Conservation (phyloP, 92 coral and sea anemone genomes). For the Desmophyllum pertusum region DNA sequence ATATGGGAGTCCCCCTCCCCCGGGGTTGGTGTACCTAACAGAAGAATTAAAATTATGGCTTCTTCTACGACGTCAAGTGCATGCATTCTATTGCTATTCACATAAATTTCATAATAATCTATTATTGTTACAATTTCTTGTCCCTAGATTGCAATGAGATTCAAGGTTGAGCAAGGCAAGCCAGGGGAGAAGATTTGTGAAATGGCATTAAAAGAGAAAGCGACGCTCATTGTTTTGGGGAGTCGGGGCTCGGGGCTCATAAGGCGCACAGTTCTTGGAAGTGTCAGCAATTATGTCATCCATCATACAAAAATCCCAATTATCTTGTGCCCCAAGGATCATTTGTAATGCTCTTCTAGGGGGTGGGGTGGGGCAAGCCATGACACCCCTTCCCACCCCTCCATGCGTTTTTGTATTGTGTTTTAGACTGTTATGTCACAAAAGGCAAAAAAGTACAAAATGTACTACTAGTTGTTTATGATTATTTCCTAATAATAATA, state of each 20-base stretch:
- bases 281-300: constrained; percentile 40
- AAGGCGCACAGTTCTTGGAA: constrained; percentile 45
- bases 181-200: constrained; percentile 51
- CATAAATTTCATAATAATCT: neutral
- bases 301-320: constrained; percentile 43
- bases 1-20: too few relatives aligned
- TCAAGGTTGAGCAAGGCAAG: constrained; percentile 38
- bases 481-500: neutral
- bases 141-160: constrained; percentile 16
- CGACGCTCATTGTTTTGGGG: constrained; percentile 21
- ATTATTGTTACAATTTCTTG: neutral
- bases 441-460: neutral
- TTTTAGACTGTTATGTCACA: neutral
- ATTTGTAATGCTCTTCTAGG: neutral
- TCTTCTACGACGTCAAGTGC: too few relatives aligned
- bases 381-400: neutral
- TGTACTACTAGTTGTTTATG: neutral
- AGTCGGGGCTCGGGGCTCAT: constrained; percentile 34
- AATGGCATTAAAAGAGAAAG: constrained; percentile 28
- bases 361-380: neutral
- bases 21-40: too few relatives aligned
- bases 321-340: constrained; percentile 38
- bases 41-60: too few relatives aligned
- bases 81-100: too few relatives aligned
- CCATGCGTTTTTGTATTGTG: neutral